Percentiles rank a stretch among this genome's conserved stretches.
These are phyloP conservation scores for Cryptoleucopteryx plumbea DNA, from an alignment of 2,113 vertebrate genomes.

Conservation along the genomic window DNA sequence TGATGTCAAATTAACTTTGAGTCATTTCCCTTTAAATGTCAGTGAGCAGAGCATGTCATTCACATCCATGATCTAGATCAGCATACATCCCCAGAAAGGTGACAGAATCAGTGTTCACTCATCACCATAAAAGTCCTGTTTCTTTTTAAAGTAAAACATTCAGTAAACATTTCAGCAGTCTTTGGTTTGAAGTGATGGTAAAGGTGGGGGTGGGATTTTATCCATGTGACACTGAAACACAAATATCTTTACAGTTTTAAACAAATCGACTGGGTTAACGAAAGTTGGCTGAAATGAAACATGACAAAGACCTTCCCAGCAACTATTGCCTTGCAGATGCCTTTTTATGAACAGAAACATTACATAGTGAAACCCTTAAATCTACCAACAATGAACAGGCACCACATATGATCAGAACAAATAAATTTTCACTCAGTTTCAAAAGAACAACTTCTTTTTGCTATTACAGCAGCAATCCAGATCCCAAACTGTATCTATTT, in stretches of 20 bases:
- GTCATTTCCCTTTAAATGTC: neutral
- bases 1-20: constrained; percentile 25
- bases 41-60: neutral
- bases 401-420: neutral
- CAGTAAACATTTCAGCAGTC: neutral
- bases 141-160: neutral
- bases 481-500: neutral
- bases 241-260: neutral
- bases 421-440: neutral
- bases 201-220: neutral
- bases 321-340: neutral
- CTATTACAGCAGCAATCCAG: neutral
- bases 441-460: neutral
- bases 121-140: neutral
- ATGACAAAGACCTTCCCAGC: neutral
- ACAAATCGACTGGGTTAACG: neutral
- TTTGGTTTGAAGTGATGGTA: neutral
- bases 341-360: neutral
- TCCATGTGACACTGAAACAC: neutral
- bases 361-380: neutral
- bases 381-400: neutral
- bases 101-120: neutral
- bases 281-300: neutral
- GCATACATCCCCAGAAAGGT: neutral
- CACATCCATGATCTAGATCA: neutral